Evolutionary conservation across 2,888 invertebrate species (phyloP).

Genomic region (Mellilla xanthometata): DNA sequence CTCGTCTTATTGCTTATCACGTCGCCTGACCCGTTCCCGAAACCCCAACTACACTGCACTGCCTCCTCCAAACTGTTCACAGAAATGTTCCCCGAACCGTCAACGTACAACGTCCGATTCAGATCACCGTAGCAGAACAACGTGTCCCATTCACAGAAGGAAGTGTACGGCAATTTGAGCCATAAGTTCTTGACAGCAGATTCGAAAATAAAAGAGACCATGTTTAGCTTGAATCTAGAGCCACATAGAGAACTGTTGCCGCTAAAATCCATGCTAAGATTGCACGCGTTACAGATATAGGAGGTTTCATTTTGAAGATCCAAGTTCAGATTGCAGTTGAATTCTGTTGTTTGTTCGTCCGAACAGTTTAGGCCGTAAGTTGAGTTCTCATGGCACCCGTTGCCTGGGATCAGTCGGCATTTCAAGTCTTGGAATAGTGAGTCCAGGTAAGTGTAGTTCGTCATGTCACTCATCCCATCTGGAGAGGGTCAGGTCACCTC

Average conservation of each 20-base stretch:
- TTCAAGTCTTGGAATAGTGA: constrained; percentile 57
- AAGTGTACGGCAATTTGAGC: constrained; percentile 59
- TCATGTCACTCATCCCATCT: constrained; percentile 56
- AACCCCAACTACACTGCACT: constrained; percentile 68
- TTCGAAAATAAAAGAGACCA: constrained; percentile 64
- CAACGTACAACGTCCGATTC: constrained; percentile 66
- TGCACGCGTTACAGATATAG: constrained; percentile 63
- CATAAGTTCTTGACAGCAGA: constrained; percentile 68
- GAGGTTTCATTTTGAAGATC: constrained; percentile 75
- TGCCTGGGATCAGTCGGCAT: constrained; percentile 54
- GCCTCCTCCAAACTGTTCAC: constrained; percentile 44
- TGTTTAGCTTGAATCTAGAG: constrained; percentile 67
- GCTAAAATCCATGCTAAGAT: constrained; percentile 49
- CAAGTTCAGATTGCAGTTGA: constrained; percentile 61
- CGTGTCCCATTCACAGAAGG: constrained; percentile 59
- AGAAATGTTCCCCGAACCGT: constrained; percentile 44
- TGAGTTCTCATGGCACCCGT: constrained; percentile 48
- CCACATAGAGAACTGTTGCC: constrained; percentile 64
- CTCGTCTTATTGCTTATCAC: constrained; percentile 44
- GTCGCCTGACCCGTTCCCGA: constrained; percentile 49
- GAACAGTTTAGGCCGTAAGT: constrained; percentile 55
- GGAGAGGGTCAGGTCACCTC: constrained; percentile 57
- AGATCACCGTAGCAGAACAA: constrained; percentile 58
- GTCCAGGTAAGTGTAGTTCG: constrained; percentile 60
- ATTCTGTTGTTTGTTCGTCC: constrained; percentile 43